Evolutionary conservation across 1,140 invertebrate species (phyloP), one percentile per base, ranked within the genome.

Genomic region (Lysiphlebus fabarum): DNA sequence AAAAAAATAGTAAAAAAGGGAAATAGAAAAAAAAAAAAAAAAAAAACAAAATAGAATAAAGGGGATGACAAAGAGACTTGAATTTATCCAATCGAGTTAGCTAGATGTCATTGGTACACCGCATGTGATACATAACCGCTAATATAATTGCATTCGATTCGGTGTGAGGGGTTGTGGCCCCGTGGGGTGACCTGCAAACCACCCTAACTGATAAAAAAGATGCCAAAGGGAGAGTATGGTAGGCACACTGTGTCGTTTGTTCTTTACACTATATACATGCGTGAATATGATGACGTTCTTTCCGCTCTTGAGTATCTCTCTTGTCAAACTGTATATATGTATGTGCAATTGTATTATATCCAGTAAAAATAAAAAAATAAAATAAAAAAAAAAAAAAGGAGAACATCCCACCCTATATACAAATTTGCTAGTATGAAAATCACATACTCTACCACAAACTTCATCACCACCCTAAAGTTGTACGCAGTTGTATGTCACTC

Each of bases 71-170:
- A 17, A 37, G 37, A 33, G 58, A 8, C 40, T 33, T 34, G 33
- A 43, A 26, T 34, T 12, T 44, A n/a, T 40, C 4, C 36, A 54
- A 53, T 45, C 56, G 53, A 42, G 42, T 59, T 53, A 53, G 58
- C 58, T 55, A 51, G 63, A 65, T 67, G 68, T 73, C 67, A 73
- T 69, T 72, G 66, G 65, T 66, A 63, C 64, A 70, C 70, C 67
- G 67, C 70, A 69, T 33, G 53, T 33, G 43, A 58, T 54, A 59
- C 57, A 68, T 68, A 67, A 72, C 67, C 55, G 53, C 73, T 75
- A 76, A 77, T 76, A 72, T 72, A 77, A 77, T 77, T 76, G 76
- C 72, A 75, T 74, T 66, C 63, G 65, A 68, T 72, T 69, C 54
- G 54, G 56, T 62, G 71, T 70, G 67, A 70, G 73, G 68, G 56